Base-by-base conservation (phyloP, 2,113 vertebrate genomes). In the Pseudonaja textilis region DNA sequence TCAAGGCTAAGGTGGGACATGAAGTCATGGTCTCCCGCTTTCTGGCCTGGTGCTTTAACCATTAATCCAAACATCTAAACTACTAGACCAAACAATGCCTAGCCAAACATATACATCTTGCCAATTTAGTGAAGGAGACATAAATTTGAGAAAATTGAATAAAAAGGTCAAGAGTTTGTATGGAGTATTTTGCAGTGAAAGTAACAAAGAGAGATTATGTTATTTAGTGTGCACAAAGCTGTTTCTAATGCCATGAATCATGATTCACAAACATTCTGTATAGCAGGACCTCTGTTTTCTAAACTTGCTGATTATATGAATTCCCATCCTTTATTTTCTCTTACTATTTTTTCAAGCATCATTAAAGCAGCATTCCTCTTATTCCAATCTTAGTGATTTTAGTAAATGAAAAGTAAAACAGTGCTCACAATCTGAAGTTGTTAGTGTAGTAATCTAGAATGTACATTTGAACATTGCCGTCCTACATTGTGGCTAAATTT, bases 161-260 rank as follows among this genome's bases (percentile, higher is more conserved):
- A 93, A n/a, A 85, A 74, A 85, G 4, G 26, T 52, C 12, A 54
- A 34, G 26, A 50, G n/a, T 64, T 47, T 64, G 61, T 25, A 69
- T 34, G 61, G 12, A 88, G 11, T 87, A 69, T 42, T 85, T 61
- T 59, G 54, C 26, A 57, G 42, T 26, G 50, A 90, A 92, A 92
- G 47, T 54, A 59, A 81, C n/a, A 39, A 74, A 45, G 52, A 45
- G 39, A 45, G 34, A 57, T 59, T 89, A 92, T 52, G n/a, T 52
- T 56, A 85, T 61, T 90, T 42, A 93, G 45, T 34, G 20, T 10
- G 34, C 26, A 39, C 25, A 86, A 93, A 86, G 20, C 88, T 90
- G 42, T 52, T 93, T n/a, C 57, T 39, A 90, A 85, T 93, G 88
- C 85, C 22, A 90, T 90, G 88, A 93, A 86, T 93, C 88, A 86